A percentile compares a stretch with the other conserved stretches of the same genome.
Conservation (phyloP, 1,140 invertebrate genomes). For the Ceratina calcarata region DNA sequence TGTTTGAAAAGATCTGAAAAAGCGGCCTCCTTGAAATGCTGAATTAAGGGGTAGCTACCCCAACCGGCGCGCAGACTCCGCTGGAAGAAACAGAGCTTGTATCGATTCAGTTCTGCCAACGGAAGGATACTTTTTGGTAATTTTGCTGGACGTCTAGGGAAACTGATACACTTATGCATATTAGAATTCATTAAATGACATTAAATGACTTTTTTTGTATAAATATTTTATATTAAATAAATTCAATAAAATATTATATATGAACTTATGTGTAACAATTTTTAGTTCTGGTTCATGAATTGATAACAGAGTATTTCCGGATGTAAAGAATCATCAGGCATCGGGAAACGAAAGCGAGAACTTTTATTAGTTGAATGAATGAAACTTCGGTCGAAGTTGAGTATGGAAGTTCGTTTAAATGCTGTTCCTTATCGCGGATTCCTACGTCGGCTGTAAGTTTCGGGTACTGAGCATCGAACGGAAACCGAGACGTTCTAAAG, state of each 20-base stretch:
- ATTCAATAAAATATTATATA: no score
- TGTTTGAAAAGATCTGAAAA: slow-evolving; percentile 41
- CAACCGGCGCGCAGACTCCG: slow-evolving; percentile 66
- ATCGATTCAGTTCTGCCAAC: slow-evolving; percentile 73
- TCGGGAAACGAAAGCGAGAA: slow-evolving; percentile 6
- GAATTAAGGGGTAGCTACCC: slow-evolving; percentile 57
- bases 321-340: slow-evolving; percentile 25
- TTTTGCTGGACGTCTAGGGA: slow-evolving; percentile 63
- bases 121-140: slow-evolving; percentile 56
- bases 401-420: slow-evolving; percentile 31
- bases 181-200: not conserved
- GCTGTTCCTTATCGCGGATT: slow-evolving; percentile 32
- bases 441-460: slow-evolving; percentile 6
- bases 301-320: not conserved
- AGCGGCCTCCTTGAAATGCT: slow-evolving; percentile 21
- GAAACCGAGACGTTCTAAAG: not conserved
- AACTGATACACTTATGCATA: not conserved
- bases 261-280: no score
- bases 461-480: not conserved
- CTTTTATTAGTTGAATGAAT: slow-evolving; percentile 37
- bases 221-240: no score
- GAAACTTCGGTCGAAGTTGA: slow-evolving; percentile 10
- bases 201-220: not conserved
- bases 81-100: slow-evolving; percentile 62
- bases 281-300: no score